These are phyloP conservation scores for Chiridota heheva DNA, from an alignment of 35 echinoderm and acorn worm species.

Conservation along the genomic window DNA sequence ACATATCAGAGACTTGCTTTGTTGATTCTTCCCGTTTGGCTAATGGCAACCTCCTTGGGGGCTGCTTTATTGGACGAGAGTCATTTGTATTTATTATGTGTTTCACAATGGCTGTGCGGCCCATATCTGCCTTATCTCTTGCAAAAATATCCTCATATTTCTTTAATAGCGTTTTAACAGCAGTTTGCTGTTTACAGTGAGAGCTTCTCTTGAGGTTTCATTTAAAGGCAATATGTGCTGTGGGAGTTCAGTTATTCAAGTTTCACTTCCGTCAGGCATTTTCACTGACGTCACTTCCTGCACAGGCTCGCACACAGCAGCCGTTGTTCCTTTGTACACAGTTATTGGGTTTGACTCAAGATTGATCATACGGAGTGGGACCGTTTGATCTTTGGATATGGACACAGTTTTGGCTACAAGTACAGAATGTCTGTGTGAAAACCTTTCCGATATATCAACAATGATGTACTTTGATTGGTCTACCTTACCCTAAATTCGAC, in stretches of 20 bases:
- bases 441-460: background rate
- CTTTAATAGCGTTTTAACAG: background rate
- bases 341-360: background rate
- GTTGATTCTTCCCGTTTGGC: background rate
- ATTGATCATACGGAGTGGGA: slow-evolving; percentile 7
- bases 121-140: background rate
- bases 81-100: slow-evolving; percentile 7
- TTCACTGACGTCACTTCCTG: background rate
- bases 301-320: background rate
- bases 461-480: background rate
- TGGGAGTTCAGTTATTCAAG: background rate
- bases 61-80: background rate
- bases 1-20: slow-evolving; percentile 15
- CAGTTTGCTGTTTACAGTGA: slow-evolving; percentile 1
- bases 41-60: background rate
- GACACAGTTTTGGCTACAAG: slow-evolving; percentile 7
- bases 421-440: background rate
- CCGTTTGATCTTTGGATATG: background rate
- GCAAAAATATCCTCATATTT: slow-evolving; percentile 20
- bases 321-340: background rate
- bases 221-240: background rate
- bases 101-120: background rate
- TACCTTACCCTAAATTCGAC: background rate
- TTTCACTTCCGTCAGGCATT: background rate
- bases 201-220: background rate